Base-by-base conservation (phyloP, 1,140 invertebrate genomes). In the Proctacanthus coquilletti region DNA sequence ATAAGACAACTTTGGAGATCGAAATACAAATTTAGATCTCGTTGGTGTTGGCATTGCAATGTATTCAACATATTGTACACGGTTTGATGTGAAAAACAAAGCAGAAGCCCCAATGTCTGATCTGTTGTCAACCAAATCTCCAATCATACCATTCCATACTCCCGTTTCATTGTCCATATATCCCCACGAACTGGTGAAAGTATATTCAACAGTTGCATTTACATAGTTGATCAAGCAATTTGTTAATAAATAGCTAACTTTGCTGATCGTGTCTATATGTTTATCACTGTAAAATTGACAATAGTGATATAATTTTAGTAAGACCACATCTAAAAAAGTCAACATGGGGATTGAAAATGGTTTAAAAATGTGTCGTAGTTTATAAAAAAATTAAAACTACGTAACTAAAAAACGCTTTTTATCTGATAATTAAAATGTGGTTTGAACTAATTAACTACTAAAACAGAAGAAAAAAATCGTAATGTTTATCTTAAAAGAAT, bases 61-160 rank as follows among this genome's bases (percentile, higher is more conserved):
- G 45, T 74, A 77, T 43, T 75, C 66, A 1, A 77, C 63, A 5
- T 71, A 50, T 0, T 64, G 60, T 19, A 74, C 50, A 3, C 75
- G 61, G 45, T 75, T 67, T n/a, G 51, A 43, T 1, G 68, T 66
- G 11, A 77, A 51, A 47, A 76, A 77, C 47, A 72, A 64, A 1
- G 67, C 64, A 2, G 75, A 74, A 2, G 69, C 72, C 51, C 71
- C 72, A 38, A 77, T 67, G 48, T 75, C 72, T 13, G 71, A 70
- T 46, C 72, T 66, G 2, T 60, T 62, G 29, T 64, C 59, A 0
- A 63, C 55, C 34, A 77, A 45, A 52, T 71, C 62, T 3, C 74
- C 74, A 21, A 70, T 72, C 71, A 77, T 75, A 0, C 73, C 74
- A 48, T 47, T 73, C 72, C 73, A 77, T 3, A 67, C 51, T 0